Percentiles rank a stretch among this genome's conserved stretches.
phyloP scores from a whole-genome alignment of 1,140 invertebrate species.

The Mercenaria mercenaria region DNA sequence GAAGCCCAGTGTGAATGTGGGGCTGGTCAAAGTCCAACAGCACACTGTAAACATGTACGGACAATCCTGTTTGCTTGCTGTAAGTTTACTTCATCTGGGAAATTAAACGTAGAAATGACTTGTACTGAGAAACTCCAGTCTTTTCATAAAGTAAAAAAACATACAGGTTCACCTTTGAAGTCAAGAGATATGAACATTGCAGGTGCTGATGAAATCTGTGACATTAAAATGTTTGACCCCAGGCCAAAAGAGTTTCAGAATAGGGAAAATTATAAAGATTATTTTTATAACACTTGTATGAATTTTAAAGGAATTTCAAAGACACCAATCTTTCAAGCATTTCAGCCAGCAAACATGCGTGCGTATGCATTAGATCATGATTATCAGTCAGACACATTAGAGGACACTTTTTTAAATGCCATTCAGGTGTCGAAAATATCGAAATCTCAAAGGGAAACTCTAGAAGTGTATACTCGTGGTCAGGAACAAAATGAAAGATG shows the following conservation, averaged over 20 bases:
- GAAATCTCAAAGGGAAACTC: neutral
- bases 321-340: slow-evolving; percentile 42
- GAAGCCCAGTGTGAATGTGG: slow-evolving; percentile 75
- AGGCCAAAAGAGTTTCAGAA: neutral
- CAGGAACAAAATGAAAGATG: neutral
- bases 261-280: neutral
- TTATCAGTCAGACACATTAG: neutral
- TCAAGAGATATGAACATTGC: slow-evolving; percentile 19
- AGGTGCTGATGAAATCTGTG: slow-evolving; percentile 8
- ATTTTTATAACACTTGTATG: slow-evolving; percentile 26
- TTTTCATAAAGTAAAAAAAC: slow-evolving; percentile 29
- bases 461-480: neutral
- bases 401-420: slow-evolving; percentile 7
- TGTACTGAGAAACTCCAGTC: slow-evolving; percentile 26
- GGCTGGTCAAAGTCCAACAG: slow-evolving; percentile 69
- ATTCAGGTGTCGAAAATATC: neutral
- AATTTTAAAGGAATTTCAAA: slow-evolving; percentile 45
- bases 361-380: slow-evolving; percentile 8
- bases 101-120: slow-evolving; percentile 7
- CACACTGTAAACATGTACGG: slow-evolving; percentile 71
- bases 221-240: neutral
- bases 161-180: slow-evolving; percentile 29
- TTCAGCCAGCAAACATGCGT: neutral
- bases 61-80: slow-evolving; percentile 48
- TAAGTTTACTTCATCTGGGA: neutral